Conservation (phyloP, 1,140 invertebrate genomes). For the Acyrthosiphon pisum region DNA sequence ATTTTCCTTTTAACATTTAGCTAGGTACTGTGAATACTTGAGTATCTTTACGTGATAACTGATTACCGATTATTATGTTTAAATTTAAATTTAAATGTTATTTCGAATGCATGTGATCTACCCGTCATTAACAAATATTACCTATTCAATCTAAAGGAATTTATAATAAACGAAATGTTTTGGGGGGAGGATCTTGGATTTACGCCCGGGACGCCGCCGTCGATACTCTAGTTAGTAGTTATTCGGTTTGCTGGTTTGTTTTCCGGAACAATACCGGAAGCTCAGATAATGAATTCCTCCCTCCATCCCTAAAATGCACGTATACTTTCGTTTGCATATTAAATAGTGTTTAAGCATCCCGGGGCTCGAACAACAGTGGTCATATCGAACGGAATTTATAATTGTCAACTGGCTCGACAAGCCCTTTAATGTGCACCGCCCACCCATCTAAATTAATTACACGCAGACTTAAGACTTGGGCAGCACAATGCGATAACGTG, state of each 20-base stretch:
- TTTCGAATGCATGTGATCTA: not conserved
- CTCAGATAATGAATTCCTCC: constrained; percentile 40
- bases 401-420: not conserved
- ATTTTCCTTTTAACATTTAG: not conserved
- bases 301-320: not conserved
- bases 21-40: not conserved
- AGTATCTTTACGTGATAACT: not conserved
- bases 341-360: constrained; percentile 42
- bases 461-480: not conserved
- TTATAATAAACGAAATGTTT: not conserved
- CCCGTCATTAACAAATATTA: not conserved
- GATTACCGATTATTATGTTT: not conserved
- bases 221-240: constrained; percentile 38
- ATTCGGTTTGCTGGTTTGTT: constrained; percentile 13
- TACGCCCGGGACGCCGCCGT: not conserved
- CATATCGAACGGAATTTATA: constrained; percentile 50
- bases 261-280: constrained; percentile 38
- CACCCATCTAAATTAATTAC: constrained; percentile 27
- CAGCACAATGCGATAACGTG: not conserved
- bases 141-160: not conserved
- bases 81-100: not conserved
- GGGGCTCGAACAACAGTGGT: constrained; percentile 27
- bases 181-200: not conserved
- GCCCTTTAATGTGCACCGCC: not conserved
- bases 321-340: constrained; percentile 53